Evolutionary conservation across 2,888 invertebrate species (phyloP).

Genomic region (Aphodius sticticus): DNA sequence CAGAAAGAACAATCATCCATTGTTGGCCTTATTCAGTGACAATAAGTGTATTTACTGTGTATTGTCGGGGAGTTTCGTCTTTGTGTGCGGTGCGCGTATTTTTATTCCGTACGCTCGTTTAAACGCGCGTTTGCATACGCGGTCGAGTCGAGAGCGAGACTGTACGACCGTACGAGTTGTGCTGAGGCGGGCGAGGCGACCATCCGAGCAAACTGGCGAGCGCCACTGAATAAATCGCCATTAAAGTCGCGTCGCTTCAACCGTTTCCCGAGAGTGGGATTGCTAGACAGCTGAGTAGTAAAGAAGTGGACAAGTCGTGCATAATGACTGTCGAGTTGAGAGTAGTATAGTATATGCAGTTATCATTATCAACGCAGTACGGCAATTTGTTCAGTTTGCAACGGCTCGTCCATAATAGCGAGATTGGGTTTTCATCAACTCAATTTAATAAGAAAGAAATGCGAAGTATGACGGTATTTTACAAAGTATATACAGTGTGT

Average conservation of each 20-base stretch:
- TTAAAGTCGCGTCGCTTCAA: slow-evolving; percentile 9
- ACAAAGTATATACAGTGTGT: too few relatives aligned
- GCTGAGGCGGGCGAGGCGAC: background rate
- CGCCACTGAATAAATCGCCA: slow-evolving; percentile 27
- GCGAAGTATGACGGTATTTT: too few relatives aligned
- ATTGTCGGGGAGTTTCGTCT: slow-evolving; percentile 45
- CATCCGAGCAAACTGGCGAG: background rate
- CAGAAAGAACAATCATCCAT: slow-evolving; percentile 49
- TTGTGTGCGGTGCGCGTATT: slow-evolving; percentile 27
- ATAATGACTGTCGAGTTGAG: background rate
- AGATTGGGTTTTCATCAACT: too few relatives aligned
- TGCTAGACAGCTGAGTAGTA: background rate
- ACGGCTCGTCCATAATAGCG: too few relatives aligned
- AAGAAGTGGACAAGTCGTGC: background rate
- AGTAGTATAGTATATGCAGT: background rate
- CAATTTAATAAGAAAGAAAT: too few relatives aligned
- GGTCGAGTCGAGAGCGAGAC: background rate
- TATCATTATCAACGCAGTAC: background rate
- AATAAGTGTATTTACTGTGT: slow-evolving; percentile 48
- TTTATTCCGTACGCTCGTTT: slow-evolving; percentile 21
- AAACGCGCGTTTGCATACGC: slow-evolving; percentile 39
- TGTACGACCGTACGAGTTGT: background rate
- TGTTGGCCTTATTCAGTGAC: slow-evolving; percentile 48
- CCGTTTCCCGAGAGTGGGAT: background rate
- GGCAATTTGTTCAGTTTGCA: too few relatives aligned